Evolutionary conservation across 2,888 invertebrate species (phyloP).

Genomic region (Scotopteryx bipunctaria): DNA sequence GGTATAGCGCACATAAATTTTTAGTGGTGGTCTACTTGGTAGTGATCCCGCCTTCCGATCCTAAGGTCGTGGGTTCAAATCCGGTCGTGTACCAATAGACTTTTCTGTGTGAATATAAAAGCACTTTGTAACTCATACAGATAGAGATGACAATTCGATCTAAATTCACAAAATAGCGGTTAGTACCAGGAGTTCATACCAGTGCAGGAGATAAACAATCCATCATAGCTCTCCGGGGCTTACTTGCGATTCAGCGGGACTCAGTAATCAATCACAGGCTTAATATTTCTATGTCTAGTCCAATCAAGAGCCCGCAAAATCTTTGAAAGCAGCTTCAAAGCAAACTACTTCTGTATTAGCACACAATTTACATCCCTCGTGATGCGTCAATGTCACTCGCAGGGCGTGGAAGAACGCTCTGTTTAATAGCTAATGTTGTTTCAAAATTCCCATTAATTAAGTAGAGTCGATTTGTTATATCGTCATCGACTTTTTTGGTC

Average conservation of each 20-base stretch:
- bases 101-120: too few species aligned
- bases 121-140: too few species aligned
- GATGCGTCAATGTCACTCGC: not conserved
- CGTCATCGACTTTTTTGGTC: too few species aligned
- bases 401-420: not conserved
- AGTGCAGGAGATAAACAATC: constrained; percentile 1
- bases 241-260: constrained; percentile 3
- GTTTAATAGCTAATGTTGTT: too few species aligned
- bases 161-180: not conserved
- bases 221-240: constrained; percentile 4
- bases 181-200: constrained; percentile 4
- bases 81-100: too few species aligned
- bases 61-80: too few species aligned
- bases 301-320: constrained; percentile 7
- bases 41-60: too few species aligned
- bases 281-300: constrained; percentile 3
- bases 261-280: constrained; percentile 5
- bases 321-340: not conserved
- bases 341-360: not conserved
- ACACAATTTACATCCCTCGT: not conserved
- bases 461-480: too few species aligned
- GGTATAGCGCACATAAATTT: too few species aligned
- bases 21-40: too few species aligned
- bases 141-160: too few species aligned
- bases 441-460: too few species aligned